Evolutionary conservation across 2,797 vertebrate species (phyloP), one percentile per base, ranked within the genome.

Genomic region (Malacoctenus gilli): DNA sequence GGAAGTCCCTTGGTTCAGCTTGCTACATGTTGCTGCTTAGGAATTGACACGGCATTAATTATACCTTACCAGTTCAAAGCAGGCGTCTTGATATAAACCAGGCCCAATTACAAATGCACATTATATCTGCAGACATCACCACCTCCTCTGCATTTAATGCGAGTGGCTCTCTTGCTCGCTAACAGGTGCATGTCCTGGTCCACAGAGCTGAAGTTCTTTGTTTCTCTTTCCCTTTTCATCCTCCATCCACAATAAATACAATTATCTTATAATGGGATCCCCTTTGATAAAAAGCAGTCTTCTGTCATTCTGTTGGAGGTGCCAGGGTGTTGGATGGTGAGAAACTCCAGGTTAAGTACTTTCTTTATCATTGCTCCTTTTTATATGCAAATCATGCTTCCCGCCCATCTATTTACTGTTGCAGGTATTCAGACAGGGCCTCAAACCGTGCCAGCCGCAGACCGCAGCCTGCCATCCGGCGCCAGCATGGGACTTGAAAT

Each of bases 241-340:
- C 67, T 37, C 69, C 75, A 59, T 66, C 50, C 65, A 73, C 79
- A 87, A 88, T 82, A 88, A 90, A 90, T 84, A 87, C 78, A 87
- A 89, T 89, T 89, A 89, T 89, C 87, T 86, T 75, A 87, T 87
- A 90, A 91, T 87, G 77, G 85, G 76, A 88, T 88, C 85, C 83
- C 63, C 62, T 77, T 82, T 80, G 86, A 91, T 87, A 89, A 87
- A 85, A 86, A 71, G 72, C 74, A 72, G 85, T 85, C 69, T 66
- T 89, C 84, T 83, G 86, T 91, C 86, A 90, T 89, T 75, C 75
- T 80, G 85, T 65, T 85, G 73, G 72, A 79, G 78, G 81, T 82
- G 79, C 68, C 84, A 74, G 63, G 66, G 75, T 87, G 85, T 87
- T 83, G 80, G 82, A 89, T 88, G 85, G 79, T 68, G 81, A 85